A percentile compares a stretch with the other conserved stretches of the same genome.
phyloP scores from a whole-genome alignment of 2,797 vertebrate genomes.

The Rhinophrynus dorsalis region DNA sequence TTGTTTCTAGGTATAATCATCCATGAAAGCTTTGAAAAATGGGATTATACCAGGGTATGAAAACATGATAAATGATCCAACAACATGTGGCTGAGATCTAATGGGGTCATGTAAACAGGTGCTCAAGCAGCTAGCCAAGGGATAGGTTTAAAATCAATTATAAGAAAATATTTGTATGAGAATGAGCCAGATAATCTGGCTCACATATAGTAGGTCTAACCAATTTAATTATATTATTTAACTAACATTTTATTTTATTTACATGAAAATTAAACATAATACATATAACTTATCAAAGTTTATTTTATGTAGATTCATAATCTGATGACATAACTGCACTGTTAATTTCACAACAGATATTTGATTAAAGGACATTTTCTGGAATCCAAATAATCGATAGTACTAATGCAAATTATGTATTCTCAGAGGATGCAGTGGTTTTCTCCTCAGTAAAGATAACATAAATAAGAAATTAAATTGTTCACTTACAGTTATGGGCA shows the following conservation, averaged over 20 bases:
- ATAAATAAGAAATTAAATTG: no score
- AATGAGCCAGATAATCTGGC: slow-evolving; percentile 5
- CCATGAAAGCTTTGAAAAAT: slow-evolving; percentile 13
- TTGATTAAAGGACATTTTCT: no score
- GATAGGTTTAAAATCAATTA: slow-evolving; percentile 26
- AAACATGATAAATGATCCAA: slow-evolving; percentile 25
- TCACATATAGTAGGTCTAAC: slow-evolving; percentile 17
- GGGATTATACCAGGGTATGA: slow-evolving; percentile 5
- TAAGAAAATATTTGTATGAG: slow-evolving; percentile 21
- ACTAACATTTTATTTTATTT: slow-evolving; percentile 8
- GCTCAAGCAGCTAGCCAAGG: slow-evolving; percentile 21
- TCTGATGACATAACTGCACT: background rate
- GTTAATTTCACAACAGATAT: no score
- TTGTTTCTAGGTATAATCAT: background rate
- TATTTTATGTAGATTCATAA: background rate
- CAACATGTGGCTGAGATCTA: slow-evolving; percentile 35
- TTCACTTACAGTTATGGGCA: no score
- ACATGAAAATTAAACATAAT: background rate
- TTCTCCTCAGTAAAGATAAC: no score
- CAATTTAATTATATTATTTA: slow-evolving; percentile 15
- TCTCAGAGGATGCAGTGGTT: no score
- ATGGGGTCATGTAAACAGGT: slow-evolving; percentile 46
- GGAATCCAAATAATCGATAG: no score
- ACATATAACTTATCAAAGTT: background rate
- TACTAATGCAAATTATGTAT: no score